Evolutionary conservation across 2,888 invertebrate genomes (phyloP).

Genomic region (Pristionchus arcanus): DNA sequence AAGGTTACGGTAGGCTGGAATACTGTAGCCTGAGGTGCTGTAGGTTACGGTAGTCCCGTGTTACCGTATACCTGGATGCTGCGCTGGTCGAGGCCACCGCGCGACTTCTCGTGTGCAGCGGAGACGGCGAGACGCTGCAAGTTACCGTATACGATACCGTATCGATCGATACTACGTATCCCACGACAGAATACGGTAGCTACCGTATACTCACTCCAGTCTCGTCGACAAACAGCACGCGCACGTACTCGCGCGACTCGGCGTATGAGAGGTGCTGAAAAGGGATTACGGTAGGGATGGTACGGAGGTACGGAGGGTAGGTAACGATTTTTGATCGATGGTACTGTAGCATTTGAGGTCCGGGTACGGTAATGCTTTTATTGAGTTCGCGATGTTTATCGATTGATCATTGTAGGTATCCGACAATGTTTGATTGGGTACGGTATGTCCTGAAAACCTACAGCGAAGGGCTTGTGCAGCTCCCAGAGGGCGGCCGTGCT

Average conservation of each 20-base stretch:
- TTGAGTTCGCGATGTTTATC: neutral
- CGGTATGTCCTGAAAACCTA: neutral
- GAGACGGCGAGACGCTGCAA: neutral
- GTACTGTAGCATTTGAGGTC: neutral
- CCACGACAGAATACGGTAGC: neutral
- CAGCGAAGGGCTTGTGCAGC: neutral
- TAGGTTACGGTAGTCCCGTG: neutral
- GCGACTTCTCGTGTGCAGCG: neutral
- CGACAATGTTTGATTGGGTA: neutral
- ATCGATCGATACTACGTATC: neutral
- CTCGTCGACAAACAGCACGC: constrained; percentile 19
- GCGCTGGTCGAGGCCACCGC: neutral
- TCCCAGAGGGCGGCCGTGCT: constrained; percentile 3
- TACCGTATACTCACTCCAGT: constrained; percentile 6
- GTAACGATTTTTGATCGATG: too few species aligned
- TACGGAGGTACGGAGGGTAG: too few species aligned
- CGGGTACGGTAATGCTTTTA: neutral
- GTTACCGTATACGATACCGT: neutral
- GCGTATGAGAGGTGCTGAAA: constrained; percentile 9
- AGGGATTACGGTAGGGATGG: neutral
- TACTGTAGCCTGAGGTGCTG: too few species aligned
- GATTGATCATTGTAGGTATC: too few species aligned
- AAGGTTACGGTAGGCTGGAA: neutral
- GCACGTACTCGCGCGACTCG: constrained; percentile 13
- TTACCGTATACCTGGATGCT: neutral